These are phyloP conservation scores for Cephalotes varians DNA, from an alignment of 2,888 invertebrate species.

Conservation along the genomic window DNA sequence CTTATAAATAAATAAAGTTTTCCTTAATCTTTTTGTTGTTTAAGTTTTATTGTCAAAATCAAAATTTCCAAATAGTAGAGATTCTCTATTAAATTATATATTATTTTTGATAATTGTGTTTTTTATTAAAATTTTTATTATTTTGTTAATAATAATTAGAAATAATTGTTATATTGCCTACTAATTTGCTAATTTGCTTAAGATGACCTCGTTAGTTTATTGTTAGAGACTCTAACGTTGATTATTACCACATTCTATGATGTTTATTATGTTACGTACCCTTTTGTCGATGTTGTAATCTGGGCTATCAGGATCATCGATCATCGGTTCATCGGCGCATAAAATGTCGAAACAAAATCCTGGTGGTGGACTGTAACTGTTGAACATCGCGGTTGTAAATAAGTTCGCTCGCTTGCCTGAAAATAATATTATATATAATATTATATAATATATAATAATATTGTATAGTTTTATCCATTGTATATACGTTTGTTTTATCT, in stretches of 20 bases:
- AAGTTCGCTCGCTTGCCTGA: conserved; percentile 89
- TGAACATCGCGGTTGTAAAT: conserved; percentile 94
- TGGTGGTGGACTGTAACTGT: conserved; percentile 93
- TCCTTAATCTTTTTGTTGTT: background rate
- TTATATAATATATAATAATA: no score
- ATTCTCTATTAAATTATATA: background rate
- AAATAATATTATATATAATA: conserved; percentile 16
- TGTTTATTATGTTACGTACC: conserved; percentile 86
- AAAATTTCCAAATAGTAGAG: background rate
- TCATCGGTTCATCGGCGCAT: conserved; percentile 94
- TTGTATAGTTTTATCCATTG: background rate
- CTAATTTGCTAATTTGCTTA: background rate
- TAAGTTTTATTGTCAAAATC: background rate
- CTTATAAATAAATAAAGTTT: background rate
- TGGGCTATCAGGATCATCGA: conserved; percentile 93
- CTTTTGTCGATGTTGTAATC: conserved; percentile 93
- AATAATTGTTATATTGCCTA: background rate
- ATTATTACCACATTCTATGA: background rate
- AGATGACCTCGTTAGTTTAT: background rate
- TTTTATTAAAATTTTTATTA: background rate
- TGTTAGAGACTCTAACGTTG: background rate
- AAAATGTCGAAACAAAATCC: conserved; percentile 97
- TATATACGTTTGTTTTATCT: background rate
- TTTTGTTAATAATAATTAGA: background rate
- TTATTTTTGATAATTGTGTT: background rate